Evolutionary conservation across 2,888 invertebrate species (phyloP), one percentile per base, ranked within the genome.

Genomic region (Clivina fossor): DNA sequence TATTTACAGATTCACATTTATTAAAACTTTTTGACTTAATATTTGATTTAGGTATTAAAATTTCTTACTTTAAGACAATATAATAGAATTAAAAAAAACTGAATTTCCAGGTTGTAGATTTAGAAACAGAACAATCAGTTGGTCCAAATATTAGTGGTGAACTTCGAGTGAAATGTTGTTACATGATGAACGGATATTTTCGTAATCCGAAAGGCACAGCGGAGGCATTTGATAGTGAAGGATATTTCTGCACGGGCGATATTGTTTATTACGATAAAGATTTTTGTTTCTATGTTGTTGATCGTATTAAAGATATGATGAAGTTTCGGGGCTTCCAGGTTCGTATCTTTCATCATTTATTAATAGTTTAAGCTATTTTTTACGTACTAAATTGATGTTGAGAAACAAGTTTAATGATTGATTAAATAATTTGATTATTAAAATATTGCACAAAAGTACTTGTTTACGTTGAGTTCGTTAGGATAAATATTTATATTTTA

Each of bases 191-290:
- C 73, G 73, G 68, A 8, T 77, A 76, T 61, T 72, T 74, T 60
- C 71, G 70, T 48, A 72, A 75, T 50, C 68, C 71, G 2, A 59
- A 68, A 43, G 71, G 68, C 0, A 76, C 76, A 1, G 65, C 62
- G 19, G 71, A 72, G 28, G 61, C 69, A 0, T 69, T 74, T 28
- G 63, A 70, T 0, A 68, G 69, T 38, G 73, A 69, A 19, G 64
- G 71, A 2, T 76, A 74, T 73, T 66, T 74, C 37, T 74, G 71
- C 58, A 71, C 74, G 7, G 76, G 77, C 0, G 77, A 77, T 44
- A 65, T 76, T 33, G 68, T 76, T 28, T 74, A 71, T 57, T 69
- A 74, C 54, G 76, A 77, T 51, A 68, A 71, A 5, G 60, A 70
- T 4, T 70, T 68, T 63, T 68, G 73, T 57, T 72, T 67, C 50